A percentile compares a stretch with the other conserved stretches of the same genome.
Evolutionary conservation across 2,113 vertebrate genomes (phyloP).

Genomic region (Axis porcinus): DNA sequence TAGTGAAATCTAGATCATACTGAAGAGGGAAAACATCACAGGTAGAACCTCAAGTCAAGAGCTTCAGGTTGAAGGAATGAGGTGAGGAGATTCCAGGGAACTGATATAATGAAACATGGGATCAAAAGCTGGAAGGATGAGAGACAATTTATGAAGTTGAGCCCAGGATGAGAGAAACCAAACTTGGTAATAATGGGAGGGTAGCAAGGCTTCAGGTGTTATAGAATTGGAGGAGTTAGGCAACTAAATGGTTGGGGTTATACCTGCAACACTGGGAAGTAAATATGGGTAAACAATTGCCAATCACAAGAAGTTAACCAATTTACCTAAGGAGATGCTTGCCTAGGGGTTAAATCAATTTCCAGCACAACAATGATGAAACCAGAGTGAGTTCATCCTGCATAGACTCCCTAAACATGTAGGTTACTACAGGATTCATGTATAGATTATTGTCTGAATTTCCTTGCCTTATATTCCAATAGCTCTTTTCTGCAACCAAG

Average conservation of each 20-base stretch:
- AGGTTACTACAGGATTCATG: not conserved
- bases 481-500: not conserved
- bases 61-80: not conserved
- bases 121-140: not conserved
- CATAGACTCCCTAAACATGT: not conserved
- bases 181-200: not conserved
- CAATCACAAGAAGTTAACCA: not conserved
- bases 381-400: not conserved
- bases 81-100: not conserved
- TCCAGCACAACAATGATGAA: not conserved
- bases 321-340: not conserved
- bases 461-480: not conserved
- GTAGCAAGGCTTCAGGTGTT: not conserved
- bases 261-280: not conserved
- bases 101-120: not conserved
- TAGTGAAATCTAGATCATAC: not conserved
- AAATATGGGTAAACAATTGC: not conserved
- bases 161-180: not conserved
- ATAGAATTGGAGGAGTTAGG: not conserved
- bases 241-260: not conserved
- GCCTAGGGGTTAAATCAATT: not conserved
- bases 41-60: not conserved
- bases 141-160: not conserved
- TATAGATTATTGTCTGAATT: not conserved
- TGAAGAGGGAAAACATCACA: not conserved